Percentiles rank a stretch among this genome's conserved stretches.
phyloP scores from a whole-genome alignment of 2,797 vertebrate genomes.

The Cryptoprocta ferox region DNA sequence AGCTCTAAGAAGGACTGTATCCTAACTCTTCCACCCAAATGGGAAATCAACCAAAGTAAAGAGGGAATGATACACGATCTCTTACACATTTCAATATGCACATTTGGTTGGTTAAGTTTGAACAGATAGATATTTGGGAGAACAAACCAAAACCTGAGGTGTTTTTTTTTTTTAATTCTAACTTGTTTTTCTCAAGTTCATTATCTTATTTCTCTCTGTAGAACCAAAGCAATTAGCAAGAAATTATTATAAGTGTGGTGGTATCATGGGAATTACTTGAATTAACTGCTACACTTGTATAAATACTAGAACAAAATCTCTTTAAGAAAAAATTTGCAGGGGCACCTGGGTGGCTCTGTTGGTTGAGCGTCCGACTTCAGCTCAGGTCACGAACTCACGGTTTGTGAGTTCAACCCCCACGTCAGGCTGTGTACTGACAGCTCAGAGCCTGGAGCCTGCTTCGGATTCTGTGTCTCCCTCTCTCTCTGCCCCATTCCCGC shows the following conservation, averaged over 20 bases:
- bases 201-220: background rate
- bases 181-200: slow-evolving; percentile 11
- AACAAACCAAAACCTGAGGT: background rate
- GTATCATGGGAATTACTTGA: background rate
- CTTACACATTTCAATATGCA: background rate
- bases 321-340: background rate
- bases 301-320: background rate
- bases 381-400: too few species aligned
- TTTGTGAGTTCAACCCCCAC: too few species aligned
- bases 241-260: background rate
- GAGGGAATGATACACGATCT: background rate
- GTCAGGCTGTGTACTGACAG: too few species aligned
- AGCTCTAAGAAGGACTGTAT: background rate
- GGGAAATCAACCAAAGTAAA: background rate
- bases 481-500: too few species aligned
- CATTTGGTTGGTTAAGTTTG: background rate
- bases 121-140: background rate
- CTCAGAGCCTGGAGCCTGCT: too few species aligned
- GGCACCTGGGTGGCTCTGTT: too few species aligned
- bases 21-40: background rate
- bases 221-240: background rate
- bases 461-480: too few species aligned
- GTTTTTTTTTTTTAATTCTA: background rate
- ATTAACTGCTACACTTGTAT: background rate
- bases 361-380: too few species aligned